Percentiles rank a stretch among this genome's conserved stretches.
Conservation (phyloP, 1,140 invertebrate species). For the Papilio helenus region DNA sequence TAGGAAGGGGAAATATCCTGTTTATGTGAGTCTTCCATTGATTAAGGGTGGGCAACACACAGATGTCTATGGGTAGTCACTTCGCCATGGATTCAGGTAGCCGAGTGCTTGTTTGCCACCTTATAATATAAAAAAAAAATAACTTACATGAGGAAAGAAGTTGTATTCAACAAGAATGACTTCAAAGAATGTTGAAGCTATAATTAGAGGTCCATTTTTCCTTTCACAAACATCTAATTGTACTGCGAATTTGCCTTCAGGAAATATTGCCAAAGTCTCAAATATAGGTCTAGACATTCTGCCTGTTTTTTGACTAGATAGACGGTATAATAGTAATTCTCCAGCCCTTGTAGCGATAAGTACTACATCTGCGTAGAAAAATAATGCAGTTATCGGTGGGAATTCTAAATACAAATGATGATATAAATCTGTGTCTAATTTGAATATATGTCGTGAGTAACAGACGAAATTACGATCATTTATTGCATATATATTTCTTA, state of each 20-base stretch:
- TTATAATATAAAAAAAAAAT: too few relatives aligned
- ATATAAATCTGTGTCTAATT: slow-evolving; percentile 68
- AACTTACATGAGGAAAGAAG: slow-evolving; percentile 73
- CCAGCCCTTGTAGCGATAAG: slow-evolving; percentile 61
- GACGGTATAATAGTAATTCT: slow-evolving; percentile 64
- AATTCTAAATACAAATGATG: slow-evolving; percentile 70
- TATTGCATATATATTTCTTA: slow-evolving; percentile 64
- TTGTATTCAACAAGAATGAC: slow-evolving; percentile 62
- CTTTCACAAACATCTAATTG: slow-evolving; percentile 74
- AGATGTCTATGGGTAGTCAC: too few relatives aligned
- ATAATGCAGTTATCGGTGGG: slow-evolving; percentile 65
- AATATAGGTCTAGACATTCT: slow-evolving; percentile 56
- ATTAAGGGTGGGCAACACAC: too few relatives aligned
- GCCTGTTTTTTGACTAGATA: slow-evolving; percentile 61
- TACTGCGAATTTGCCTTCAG: slow-evolving; percentile 65
- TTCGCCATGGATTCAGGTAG: too few relatives aligned
- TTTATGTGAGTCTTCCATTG: too few relatives aligned
- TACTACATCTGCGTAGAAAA: slow-evolving; percentile 68
- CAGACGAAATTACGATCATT: slow-evolving; percentile 71
- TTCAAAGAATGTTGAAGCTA: slow-evolving; percentile 67
- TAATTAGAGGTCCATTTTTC: slow-evolving; percentile 64
- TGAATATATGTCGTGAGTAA: slow-evolving; percentile 69
- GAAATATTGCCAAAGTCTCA: slow-evolving; percentile 61
- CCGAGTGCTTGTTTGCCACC: too few relatives aligned
- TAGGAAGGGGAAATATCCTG: too few relatives aligned